Evolutionary conservation across 2,797 vertebrate species (phyloP).

Genomic region (Silurus aristotelis): DNA sequence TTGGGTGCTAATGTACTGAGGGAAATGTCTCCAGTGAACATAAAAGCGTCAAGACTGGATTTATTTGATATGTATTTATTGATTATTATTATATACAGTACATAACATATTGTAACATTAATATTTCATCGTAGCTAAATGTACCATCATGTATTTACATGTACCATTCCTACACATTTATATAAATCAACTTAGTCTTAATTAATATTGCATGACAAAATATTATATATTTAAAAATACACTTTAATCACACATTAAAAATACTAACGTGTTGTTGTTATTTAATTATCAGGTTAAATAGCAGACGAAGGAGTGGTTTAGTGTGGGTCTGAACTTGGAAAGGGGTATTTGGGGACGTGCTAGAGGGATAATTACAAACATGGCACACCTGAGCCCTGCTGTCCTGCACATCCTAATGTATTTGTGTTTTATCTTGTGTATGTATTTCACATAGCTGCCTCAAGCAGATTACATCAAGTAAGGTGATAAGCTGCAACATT

Average conservation of each 20-base stretch:
- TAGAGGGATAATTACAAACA: not conserved
- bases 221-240: not conserved
- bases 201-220: not conserved
- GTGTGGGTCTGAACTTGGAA: not conserved
- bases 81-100: not conserved
- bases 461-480: not conserved
- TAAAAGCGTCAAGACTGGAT: not conserved
- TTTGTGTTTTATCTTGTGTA: not conserved
- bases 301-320: not conserved
- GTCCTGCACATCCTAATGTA: not conserved
- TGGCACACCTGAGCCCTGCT: constrained; percentile 14
- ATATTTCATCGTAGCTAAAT: not conserved
- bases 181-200: not conserved
- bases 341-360: constrained; percentile 3
- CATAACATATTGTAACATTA: not conserved
- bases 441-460: not conserved
- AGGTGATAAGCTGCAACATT: not conserved
- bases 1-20: not conserved
- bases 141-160: not conserved
- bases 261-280: not conserved
- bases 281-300: not conserved
- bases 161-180: not conserved
- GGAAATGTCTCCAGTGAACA: not conserved
- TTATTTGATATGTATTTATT: no score
- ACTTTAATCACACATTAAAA: not conserved